A percentile compares a stretch with the other conserved stretches of the same genome.
Evolutionary conservation across 2,797 vertebrate genomes (phyloP).

Genomic region (Rhabdophis nuchalis): DNA sequence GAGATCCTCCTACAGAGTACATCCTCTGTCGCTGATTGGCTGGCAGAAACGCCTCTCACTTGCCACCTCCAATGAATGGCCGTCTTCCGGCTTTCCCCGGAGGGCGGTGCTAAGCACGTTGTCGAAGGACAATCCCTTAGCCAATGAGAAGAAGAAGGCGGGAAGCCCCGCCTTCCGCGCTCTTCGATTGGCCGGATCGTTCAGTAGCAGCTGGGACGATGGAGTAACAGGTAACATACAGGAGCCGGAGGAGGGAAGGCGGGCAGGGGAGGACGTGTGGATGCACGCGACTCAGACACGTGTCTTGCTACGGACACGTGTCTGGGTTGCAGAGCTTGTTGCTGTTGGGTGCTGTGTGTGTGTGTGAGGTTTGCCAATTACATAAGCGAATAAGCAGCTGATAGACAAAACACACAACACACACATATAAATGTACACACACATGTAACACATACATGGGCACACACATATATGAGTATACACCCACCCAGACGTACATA

Average conservation of each 20-base stretch:
- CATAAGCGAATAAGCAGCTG: not conserved
- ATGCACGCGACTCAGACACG: not conserved
- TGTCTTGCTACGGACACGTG: not conserved
- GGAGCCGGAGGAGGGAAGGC: not conserved
- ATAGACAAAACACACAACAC: not conserved
- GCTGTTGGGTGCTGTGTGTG: not conserved
- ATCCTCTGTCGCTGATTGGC: not conserved
- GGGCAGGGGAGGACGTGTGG: not conserved
- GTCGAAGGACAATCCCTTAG: accelerated
- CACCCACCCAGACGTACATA: too few species aligned
- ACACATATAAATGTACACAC: not conserved
- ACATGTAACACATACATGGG: too few species aligned
- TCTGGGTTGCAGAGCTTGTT: not conserved
- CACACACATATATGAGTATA: too few species aligned
- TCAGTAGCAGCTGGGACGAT: too few species aligned
- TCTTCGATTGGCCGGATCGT: not conserved
- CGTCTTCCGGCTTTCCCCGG: not conserved
- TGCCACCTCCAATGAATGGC: not conserved
- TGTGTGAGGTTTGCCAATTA: not conserved
- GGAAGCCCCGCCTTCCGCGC: not conserved
- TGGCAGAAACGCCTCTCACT: not conserved
- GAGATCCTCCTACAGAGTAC: not conserved
- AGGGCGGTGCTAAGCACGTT: too few species aligned
- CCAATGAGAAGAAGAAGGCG: not conserved
- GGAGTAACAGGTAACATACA: not conserved